Conservation (phyloP, 2,888 invertebrate species). For the Punctoribates punctum region DNA sequence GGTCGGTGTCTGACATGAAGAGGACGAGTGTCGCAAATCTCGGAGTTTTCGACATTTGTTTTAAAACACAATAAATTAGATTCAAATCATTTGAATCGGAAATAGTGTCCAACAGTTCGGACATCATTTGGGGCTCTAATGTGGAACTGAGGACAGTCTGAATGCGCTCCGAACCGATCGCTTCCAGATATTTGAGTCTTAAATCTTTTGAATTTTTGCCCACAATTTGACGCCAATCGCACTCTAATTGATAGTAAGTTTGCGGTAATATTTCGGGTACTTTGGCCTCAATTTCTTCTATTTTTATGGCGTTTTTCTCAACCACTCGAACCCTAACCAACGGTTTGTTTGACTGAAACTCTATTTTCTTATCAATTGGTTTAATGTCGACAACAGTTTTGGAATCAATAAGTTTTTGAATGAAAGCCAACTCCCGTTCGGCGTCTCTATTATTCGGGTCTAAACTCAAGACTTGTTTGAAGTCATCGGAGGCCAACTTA, state of each 20-base stretch:
- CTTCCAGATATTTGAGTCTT: constrained; percentile 36
- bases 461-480: constrained; percentile 51
- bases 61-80: constrained; percentile 16
- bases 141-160: constrained; percentile 37
- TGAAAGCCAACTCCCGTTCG: constrained; percentile 50
- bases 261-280: constrained; percentile 4
- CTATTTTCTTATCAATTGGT: constrained; percentile 23
- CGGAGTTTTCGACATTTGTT: constrained; percentile 33
- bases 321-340: background rate
- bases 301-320: background rate
- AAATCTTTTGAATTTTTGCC: background rate
- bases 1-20: constrained; percentile 2
- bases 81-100: background rate
- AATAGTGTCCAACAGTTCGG: constrained; percentile 30
- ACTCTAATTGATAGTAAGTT: constrained; percentile 40
- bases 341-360: constrained; percentile 26
- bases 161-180: constrained; percentile 22
- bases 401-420: background rate
- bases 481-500: constrained; percentile 51
- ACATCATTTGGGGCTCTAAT: constrained; percentile 38
- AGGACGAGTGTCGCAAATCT: constrained; percentile 13
- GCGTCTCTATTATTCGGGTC: constrained; percentile 53
- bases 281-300: background rate
- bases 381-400: constrained; percentile 23
- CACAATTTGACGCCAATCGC: constrained; percentile 42